These are phyloP conservation scores for Talpa occidentalis DNA, from an alignment of 2,113 vertebrate genomes.

Conservation along the genomic window DNA sequence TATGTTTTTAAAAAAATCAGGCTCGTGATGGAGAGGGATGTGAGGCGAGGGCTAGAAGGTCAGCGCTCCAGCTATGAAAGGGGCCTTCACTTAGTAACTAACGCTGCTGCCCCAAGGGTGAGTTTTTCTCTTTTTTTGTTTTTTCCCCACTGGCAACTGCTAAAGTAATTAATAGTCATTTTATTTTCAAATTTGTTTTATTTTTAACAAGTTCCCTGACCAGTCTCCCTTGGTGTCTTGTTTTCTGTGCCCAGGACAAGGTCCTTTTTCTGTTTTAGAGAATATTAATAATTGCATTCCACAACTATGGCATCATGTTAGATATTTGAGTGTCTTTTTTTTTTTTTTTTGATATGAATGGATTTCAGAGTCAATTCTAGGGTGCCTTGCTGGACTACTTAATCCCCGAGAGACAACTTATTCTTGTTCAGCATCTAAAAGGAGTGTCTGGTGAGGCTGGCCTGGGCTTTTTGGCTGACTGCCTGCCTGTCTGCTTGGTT, in stretches of 20 bases:
- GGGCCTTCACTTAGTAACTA: constrained; percentile 27
- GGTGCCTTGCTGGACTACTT: neutral
- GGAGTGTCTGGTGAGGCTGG: neutral
- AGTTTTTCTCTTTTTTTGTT: neutral
- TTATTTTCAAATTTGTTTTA: constrained; percentile 70
- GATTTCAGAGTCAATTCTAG: neutral
- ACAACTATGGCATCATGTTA: neutral
- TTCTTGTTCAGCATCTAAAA: neutral
- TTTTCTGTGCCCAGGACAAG: neutral
- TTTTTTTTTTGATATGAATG: neutral
- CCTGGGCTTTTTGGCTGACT: neutral
- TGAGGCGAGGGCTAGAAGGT: constrained; percentile 27
- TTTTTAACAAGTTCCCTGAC: constrained; percentile 24
- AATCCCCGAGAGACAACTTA: neutral
- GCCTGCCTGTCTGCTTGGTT: neutral
- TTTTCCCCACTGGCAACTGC: neutral
- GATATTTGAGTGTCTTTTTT: neutral
- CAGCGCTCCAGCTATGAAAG: constrained; percentile 28
- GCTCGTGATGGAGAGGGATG: neutral
- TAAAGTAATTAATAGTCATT: constrained; percentile 65
- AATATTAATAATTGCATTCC: neutral
- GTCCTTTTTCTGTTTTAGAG: neutral
- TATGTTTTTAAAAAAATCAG: constrained; percentile 61
- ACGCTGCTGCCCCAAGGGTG: constrained; percentile 38
- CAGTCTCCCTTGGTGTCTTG: neutral